A percentile compares a stretch with the other conserved stretches of the same genome.
Evolutionary conservation across 53 echinoderm and acorn worm species (phyloP).

Genomic region (Pentamera pediparva): DNA sequence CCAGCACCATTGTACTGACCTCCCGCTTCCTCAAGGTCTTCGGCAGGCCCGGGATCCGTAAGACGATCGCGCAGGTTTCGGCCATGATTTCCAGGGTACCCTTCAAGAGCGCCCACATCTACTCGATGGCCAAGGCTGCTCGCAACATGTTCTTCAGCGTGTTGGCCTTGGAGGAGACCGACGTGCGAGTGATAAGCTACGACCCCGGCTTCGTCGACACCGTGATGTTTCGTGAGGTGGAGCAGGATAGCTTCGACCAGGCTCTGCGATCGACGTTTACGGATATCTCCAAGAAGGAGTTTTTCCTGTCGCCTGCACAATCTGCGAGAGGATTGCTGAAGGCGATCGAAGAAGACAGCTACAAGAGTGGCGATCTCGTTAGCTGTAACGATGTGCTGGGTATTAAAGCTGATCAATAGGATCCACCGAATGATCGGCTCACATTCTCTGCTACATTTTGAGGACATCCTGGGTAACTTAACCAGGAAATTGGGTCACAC

Average conservation of each 20-base stretch:
- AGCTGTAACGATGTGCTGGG: conserved; percentile 34
- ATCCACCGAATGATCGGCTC: too few relatives aligned
- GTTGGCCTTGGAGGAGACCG: conserved; percentile 52
- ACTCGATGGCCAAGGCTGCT: conserved; percentile 51
- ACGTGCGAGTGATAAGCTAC: conserved; percentile 49
- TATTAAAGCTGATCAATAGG: too few relatives aligned
- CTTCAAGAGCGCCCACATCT: conserved; percentile 28
- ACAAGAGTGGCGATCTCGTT: conserved; percentile 23
- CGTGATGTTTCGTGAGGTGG: conserved; percentile 17
- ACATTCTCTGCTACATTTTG: too few relatives aligned
- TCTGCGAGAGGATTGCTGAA: conserved; percentile 36
- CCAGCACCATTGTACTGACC: conserved; percentile 32
- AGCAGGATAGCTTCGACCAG: conserved; percentile 15
- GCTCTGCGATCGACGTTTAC: conserved; percentile 17
- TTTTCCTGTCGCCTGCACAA: conserved; percentile 24
- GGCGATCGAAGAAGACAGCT: conserved; percentile 19
- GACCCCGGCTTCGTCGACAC: conserved; percentile 51
- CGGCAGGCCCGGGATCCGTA: conserved; percentile 19
- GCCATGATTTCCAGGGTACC: too few relatives aligned
- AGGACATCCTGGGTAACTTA: too few relatives aligned
- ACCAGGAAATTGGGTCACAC: too few relatives aligned
- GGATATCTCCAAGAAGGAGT: background rate
- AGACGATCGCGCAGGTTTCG: conserved; percentile 37
- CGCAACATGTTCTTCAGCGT: conserved; percentile 54
- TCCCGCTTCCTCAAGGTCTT: conserved; percentile 38